These are phyloP conservation scores for Lathronympha strigana DNA, from an alignment of 2,888 invertebrate genomes.

Conservation along the genomic window DNA sequence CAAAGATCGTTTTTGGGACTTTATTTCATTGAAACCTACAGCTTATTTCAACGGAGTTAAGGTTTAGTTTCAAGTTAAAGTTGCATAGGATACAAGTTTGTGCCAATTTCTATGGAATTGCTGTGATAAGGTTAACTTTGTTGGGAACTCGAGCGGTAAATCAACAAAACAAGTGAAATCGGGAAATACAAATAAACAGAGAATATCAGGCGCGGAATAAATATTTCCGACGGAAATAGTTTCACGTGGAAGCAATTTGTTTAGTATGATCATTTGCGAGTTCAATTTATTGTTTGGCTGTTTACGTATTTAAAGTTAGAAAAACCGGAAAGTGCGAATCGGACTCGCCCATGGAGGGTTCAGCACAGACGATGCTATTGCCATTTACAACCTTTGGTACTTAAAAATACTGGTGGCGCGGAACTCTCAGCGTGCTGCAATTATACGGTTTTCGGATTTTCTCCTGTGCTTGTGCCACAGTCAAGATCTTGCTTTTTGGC, in stretches of 20 bases:
- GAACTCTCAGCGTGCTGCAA: too few species aligned
- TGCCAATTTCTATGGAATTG: neutral
- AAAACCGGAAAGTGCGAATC: neutral
- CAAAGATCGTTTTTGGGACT: neutral
- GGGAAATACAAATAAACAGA: slow-evolving; percentile 16
- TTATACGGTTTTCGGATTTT: too few species aligned
- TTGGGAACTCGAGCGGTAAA: neutral
- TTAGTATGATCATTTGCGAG: neutral
- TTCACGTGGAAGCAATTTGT: neutral
- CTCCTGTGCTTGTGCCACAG: too few species aligned
- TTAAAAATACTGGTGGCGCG: too few species aligned
- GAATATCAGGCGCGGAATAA: neutral
- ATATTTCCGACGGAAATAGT: neutral
- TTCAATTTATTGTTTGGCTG: neutral
- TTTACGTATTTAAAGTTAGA: neutral
- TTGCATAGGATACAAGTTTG: neutral
- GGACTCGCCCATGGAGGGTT: too few species aligned
- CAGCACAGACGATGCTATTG: too few species aligned
- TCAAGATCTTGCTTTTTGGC: too few species aligned
- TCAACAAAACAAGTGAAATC: slow-evolving; percentile 14
- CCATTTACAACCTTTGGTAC: too few species aligned
- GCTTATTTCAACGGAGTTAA: neutral
- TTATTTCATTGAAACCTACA: neutral
- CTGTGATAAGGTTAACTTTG: slow-evolving; percentile 12
- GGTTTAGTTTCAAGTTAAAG: neutral